These are phyloP conservation scores for Dicaeum eximium DNA, from an alignment of 2,113 vertebrate species.

Conservation along the genomic window DNA sequence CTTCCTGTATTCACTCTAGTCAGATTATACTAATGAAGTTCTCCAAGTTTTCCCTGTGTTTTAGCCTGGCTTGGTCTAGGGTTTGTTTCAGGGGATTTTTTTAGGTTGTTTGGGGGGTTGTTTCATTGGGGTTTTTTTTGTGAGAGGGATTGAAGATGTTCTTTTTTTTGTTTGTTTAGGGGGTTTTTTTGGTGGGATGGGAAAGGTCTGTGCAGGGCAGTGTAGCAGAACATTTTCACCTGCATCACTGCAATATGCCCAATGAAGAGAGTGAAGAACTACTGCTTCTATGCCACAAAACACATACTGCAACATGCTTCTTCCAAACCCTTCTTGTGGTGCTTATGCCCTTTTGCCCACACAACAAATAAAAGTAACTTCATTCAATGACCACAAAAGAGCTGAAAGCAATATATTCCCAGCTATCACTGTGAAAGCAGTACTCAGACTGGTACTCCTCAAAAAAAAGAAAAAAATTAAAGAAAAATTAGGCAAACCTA, in stretches of 20 bases:
- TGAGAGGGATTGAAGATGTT: background rate
- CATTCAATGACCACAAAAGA: background rate
- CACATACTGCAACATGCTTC: background rate
- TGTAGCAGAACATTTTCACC: background rate
- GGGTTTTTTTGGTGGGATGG: accelerated
- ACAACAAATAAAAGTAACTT: background rate
- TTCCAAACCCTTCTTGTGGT: background rate
- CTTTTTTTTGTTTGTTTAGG: background rate
- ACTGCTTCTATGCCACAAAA: background rate
- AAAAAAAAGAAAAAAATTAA: background rate
- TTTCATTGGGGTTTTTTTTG: background rate
- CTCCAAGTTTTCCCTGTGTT: background rate
- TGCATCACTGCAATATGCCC: background rate
- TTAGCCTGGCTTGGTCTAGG: background rate
- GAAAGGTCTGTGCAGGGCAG: too few relatives aligned
- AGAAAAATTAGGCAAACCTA: accelerated
- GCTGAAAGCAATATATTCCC: background rate
- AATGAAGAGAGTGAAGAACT: background rate
- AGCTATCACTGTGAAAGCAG: background rate
- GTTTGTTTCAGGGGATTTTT: background rate
- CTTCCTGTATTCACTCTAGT: background rate
- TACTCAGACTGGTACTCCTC: background rate
- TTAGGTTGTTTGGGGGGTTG: background rate
- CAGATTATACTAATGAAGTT: background rate
- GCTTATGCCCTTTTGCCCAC: background rate